Evolutionary conservation across 2,888 invertebrate genomes (phyloP).

Genomic region (Rhagium mordax): DNA sequence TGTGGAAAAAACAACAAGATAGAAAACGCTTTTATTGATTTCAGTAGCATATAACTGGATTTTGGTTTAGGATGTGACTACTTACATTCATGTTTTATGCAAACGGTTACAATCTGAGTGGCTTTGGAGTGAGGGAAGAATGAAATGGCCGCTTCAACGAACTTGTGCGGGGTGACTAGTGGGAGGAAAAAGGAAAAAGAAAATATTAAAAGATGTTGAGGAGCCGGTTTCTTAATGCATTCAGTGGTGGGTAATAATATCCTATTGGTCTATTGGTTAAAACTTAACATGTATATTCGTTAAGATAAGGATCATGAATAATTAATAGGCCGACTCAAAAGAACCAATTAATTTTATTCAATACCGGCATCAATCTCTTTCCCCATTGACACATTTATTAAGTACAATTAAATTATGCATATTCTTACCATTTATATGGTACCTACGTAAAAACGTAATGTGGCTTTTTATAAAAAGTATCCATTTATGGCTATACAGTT

Average conservation of each 20-base stretch:
- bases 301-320: constrained; percentile 45
- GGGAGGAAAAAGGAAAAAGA: constrained; percentile 54
- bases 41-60: constrained; percentile 79
- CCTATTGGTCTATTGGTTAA: constrained; percentile 47
- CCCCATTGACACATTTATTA: not conserved
- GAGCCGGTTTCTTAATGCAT: constrained; percentile 55
- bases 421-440: not conserved
- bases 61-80: constrained; percentile 66
- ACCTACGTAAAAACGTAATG: not conserved
- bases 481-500: too few relatives aligned
- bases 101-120: constrained; percentile 59
- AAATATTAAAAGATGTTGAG: constrained; percentile 54
- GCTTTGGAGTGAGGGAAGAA: constrained; percentile 59
- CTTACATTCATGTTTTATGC: constrained; percentile 15
- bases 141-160: constrained; percentile 64
- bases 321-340: constrained; percentile 1
- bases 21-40: constrained; percentile 78
- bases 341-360: constrained; percentile 27
- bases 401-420: not conserved
- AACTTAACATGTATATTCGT: constrained; percentile 45
- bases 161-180: constrained; percentile 45
- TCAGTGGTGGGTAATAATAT: constrained; percentile 49
- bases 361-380: constrained; percentile 17
- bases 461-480: not conserved
- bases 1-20: constrained; percentile 58